Base-by-base conservation (phyloP, 64 coral and sea anemone genomes). In the Astreopora myriophthalma region DNA sequence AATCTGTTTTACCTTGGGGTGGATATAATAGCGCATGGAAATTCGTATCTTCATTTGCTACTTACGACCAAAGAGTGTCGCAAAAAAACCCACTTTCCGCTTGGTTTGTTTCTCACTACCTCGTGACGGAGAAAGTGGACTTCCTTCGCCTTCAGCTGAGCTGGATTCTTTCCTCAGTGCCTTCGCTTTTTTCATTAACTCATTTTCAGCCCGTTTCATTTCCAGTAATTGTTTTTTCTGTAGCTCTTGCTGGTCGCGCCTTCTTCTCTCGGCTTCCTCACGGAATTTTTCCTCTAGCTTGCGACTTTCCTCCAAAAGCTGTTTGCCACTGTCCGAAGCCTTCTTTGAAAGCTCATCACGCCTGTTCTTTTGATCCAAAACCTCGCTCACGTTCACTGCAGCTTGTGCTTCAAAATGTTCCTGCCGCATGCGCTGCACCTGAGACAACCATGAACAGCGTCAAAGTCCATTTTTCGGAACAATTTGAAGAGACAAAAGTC, bases 21-120 rank as follows among this genome's bases (percentile, higher is more conserved):
- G n/a, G n/a, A n/a, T n/a, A n/a, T n/a, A n/a, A n/a, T n/a, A n/a
- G n/a, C n/a, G n/a, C n/a, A n/a, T n/a, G n/a, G n/a, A n/a, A n/a
- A n/a, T 72, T 13, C 1, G 19, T 39, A 38, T 10, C 4, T 30
- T 51, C 25, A 52, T 24, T 31, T 33, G 0, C 34, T 83, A 83
- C 22, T 83, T 31, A 33, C 79, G 55, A 17, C 79, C 22, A 83
- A 66, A 83, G 17, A 83, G 51, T 33, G 31, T 37, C 17, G 79
- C 79, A 25, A 83, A 83, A 65, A 83, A 83, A 12, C 79, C 79
- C 6, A 25, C 65, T 31, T 83, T 65, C 52, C 52, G 37, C 34
- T 64, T 63, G 2, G 30, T 20, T 1, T 63, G 31, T 4, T 55
- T 6, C 24, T 37, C 33, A 35, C 20, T 20, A 10, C n/a, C 39